Base-by-base conservation (phyloP, 2,888 invertebrate genomes). In the Hirtodrosophila duncani region DNA sequence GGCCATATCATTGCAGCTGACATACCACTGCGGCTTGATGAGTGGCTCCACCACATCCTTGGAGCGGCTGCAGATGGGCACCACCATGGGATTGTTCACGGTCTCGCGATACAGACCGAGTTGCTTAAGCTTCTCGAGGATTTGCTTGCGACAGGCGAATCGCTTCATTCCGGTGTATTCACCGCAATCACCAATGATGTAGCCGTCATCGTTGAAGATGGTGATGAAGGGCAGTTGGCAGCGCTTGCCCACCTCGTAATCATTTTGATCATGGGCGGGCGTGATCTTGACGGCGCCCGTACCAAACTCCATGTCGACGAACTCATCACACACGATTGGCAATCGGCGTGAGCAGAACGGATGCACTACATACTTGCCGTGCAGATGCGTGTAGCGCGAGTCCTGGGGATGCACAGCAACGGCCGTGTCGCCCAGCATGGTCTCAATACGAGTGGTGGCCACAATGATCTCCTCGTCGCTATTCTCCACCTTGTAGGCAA, bases 271-370 rank as follows among this genome's bases (percentile, higher is more conserved):
- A 87, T 99, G 99, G 1, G 97, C 98, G 0, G 99, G 99, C 1
- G 99, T 99, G 56, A 99, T 96, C 88, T 99, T 99, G 0, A 99
- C 99, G 52, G 98, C 98, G 68, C 99, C 98, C 43, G 98, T 99
- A 77, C 99, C 99, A 85, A 99, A 99, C 55, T 91, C 91, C 88
- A 92, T 93, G 78, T 99, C 99, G 1, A 99, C 99, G 84, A 95
- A 98, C 1, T 94, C 92, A 84, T 99, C 99, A 33, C 92, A 91
- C 8, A 99, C 90, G 67, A 99, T 92, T 0, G 97, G 97, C 63
- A 99, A 87, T 57, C 90, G 90, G 45, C 97, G 90, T 42, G 92
- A 88, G 51, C 93, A 89, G 86, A 99, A 95, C 0, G 99, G 99
- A 90, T 99, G 99, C 27, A 89, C 87, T 1, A 96, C 91, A 70